Evolutionary conservation across 2,113 vertebrate genomes (phyloP), one percentile per base, ranked within the genome.

Genomic region (Aramus guarauna): DNA sequence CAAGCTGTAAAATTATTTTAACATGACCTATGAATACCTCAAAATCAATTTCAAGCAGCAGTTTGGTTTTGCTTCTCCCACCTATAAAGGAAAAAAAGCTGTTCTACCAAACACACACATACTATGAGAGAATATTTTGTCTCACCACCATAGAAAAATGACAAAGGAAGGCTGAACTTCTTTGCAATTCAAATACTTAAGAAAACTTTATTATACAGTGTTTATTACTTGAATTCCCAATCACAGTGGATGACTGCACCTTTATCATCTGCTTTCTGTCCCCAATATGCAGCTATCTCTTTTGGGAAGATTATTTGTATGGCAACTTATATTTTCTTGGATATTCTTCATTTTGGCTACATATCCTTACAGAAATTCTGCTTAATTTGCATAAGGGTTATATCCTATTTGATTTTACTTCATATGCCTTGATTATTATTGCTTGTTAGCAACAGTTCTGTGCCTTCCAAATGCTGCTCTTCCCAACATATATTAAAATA

Each of bases 401-500:
- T 55, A 83, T 60, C 26, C 50, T 87, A 72, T 71, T 94, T 82
- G 85, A 85, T 73, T 93, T 97, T 56, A 96, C 53, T 81, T 92
- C 32, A 62, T 36, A 67, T 63, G 16, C 29, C 66, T 88, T 94
- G 93, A 75, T 76, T 62, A 84, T 73, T 58, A 88, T n/a, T 3
- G 6, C 41, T 82, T 80, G 43, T 80, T 90, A 90, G 80, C 23
- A 91, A 73, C 60, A 90, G 55, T 30, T 91, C 59, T 60, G 94
- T 84, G 47, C 58, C 36, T 85, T 92, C 59, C 34, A 96, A 69
- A 89, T 85, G 34, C 21, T 94, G 53, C 52, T 92, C 16, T 91
- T 96, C 90, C n/a, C 60, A 95, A 93, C 20, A 71, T 72, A 94
- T 59, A 68, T 58, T 89, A 92, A 95, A 36, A 92, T 39, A 77